Base-by-base conservation (phyloP, 1,140 invertebrate genomes). In the Mesaphorura yosii region DNA sequence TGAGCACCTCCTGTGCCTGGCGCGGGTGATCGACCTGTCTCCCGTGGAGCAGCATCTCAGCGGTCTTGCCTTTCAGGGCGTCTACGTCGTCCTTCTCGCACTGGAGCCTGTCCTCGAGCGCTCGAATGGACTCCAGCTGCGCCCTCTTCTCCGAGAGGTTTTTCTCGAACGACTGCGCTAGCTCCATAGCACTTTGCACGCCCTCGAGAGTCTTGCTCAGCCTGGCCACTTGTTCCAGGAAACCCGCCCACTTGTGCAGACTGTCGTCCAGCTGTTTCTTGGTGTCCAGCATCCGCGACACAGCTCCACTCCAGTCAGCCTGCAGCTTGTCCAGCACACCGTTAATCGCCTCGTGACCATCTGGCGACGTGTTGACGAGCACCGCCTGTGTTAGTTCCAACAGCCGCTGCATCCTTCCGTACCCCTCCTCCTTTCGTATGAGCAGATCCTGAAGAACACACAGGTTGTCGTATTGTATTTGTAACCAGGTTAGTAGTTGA, bases 81-180 rank as follows among this genome's bases (percentile, higher is more conserved):
- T 94, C 89, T 3, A 95, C 88, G 66, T 94, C 90, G 58, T 90
- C 83, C 63, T 89, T 88, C 65, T 95, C 90, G 67, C 87, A 86
- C 5, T 84, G 75, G 3, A 89, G 80, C 70, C 88, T 92, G 67
- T 94, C 86, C 68, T 90, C 87, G 0, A 90, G 73, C 77, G 68
- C 71, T 6, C 89, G 90, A 12, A 90, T 79, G 60, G 83, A 78
- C 66, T 91, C 88, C 12, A 92, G 67, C 66, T 91, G 87, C 12
- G 78, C 77, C 51, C 85, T 76, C 66, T 92, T 92, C 66, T 92
- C 88, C 0, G 80, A 76, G 72, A 89, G 80, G 0, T 83, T 86
- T 2, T 80, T 76, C 70, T 88, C 84, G 64, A 79, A 82, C 52
- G 81, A 79, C 17, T 77, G 74, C 26, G 88, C 71, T 60, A 90